Conservation (phyloP, 1,140 invertebrate species). For the Drosophila tristis region DNA sequence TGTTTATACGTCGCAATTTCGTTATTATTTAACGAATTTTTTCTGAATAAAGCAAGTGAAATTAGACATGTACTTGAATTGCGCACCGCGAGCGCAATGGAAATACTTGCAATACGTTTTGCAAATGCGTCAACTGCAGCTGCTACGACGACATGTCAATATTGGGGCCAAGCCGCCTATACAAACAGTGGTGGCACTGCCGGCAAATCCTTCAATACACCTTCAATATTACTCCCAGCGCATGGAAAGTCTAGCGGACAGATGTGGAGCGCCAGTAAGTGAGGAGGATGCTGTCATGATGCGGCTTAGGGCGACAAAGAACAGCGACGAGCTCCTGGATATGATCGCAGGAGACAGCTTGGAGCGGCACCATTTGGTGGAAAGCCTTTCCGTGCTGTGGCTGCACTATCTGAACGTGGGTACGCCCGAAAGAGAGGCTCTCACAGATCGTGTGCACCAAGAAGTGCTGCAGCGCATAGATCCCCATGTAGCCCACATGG, state of each 20-base stretch:
- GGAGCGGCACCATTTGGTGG: background rate
- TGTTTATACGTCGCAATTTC: slow-evolving; percentile 34
- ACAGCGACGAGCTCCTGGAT: slow-evolving; percentile 1
- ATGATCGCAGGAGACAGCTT: background rate
- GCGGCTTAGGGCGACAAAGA: background rate
- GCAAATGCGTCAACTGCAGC: slow-evolving; percentile 53
- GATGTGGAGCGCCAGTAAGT: no score
- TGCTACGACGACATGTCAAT: slow-evolving; percentile 33
- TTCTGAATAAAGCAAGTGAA: slow-evolving; percentile 45
- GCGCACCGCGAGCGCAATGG: slow-evolving; percentile 39
- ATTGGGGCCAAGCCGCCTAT: slow-evolving; percentile 41
- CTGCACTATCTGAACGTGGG: slow-evolving; percentile 33
- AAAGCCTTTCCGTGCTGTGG: slow-evolving; percentile 45
- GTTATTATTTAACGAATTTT: slow-evolving; percentile 63
- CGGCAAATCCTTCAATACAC: background rate
- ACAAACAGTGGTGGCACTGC: background rate
- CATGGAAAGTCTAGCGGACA: background rate
- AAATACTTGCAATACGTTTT: slow-evolving; percentile 54
- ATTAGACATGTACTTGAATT: slow-evolving; percentile 53
- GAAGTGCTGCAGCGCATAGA: slow-evolving; percentile 36
- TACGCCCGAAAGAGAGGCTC: background rate
- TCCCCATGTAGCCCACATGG: slow-evolving; percentile 35
- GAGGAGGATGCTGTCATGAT: background rate
- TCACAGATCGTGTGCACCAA: slow-evolving; percentile 26
- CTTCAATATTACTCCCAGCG: background rate